Percentiles rank a stretch among this genome's conserved stretches.
These are phyloP conservation scores for Bombus picipes DNA, from an alignment of 1,140 invertebrate species.

Conservation along the genomic window DNA sequence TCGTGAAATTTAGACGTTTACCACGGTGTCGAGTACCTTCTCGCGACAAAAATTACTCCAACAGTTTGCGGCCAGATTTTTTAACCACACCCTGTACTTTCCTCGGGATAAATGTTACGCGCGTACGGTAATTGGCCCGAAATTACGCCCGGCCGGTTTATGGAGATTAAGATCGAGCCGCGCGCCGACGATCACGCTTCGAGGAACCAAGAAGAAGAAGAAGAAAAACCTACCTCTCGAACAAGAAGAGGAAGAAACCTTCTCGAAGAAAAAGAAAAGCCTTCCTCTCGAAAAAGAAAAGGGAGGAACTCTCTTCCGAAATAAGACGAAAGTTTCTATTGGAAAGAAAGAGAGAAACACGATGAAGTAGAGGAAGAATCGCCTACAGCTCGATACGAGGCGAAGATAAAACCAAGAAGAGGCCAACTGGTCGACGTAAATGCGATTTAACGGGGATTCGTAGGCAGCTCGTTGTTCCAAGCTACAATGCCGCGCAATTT, in stretches of 20 bases:
- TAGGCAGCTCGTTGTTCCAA: neutral
- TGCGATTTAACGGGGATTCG: slow-evolving; percentile 11
- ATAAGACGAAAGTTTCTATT: neutral
- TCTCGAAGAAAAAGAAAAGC: neutral
- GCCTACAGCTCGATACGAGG: slow-evolving; percentile 3
- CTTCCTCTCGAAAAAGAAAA: neutral
- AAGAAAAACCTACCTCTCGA: neutral
- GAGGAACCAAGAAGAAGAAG: neutral
- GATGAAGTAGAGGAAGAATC: neutral
- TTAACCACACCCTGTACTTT: slow-evolving; percentile 17
- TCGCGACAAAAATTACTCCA: neutral
- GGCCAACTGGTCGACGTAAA: neutral
- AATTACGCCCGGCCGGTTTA: slow-evolving; percentile 19
- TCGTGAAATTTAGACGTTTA: neutral
- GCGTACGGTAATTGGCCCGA: slow-evolving; percentile 18
- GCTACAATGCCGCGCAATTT: slow-evolving; percentile 9
- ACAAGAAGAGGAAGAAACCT: neutral
- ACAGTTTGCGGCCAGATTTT: too few relatives aligned
- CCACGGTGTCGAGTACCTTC: neutral
- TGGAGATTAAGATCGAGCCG: slow-evolving; percentile 36
- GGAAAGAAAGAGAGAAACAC: neutral
- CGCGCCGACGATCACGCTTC: neutral
- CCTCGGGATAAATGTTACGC: slow-evolving; percentile 16
- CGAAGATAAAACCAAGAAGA: slow-evolving; percentile 4
- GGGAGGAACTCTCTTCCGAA: neutral